Evolutionary conservation across 1,140 invertebrate genomes (phyloP), one percentile per base, ranked within the genome.

Genomic region (Belonocnema kinseyi): DNA sequence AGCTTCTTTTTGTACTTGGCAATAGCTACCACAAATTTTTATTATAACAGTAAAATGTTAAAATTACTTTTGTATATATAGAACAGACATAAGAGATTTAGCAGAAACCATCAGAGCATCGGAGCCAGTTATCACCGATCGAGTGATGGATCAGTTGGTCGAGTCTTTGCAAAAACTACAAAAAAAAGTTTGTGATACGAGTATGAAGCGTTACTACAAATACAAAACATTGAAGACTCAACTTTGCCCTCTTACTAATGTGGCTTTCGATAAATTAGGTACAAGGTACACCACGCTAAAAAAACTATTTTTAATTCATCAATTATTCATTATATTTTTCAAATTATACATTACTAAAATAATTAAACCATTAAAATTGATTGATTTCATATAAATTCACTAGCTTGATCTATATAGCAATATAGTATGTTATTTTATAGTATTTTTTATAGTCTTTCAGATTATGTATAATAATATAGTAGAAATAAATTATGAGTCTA

Each of bases 191-290:
- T 88, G 86, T 16, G 88, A 93, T 54, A 92, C 92, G 0, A 86
- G 90, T 8, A 92, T 92, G 40, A 94, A 95, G 82, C 91, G 93
- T 77, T 95, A 94, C 85, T 94, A 94, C 87, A 93, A 94, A 77
- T 93, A 94, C 87, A 94, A 93, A 85, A 94, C 95, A n/a, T 88
- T 97, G 16, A 92, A 93, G 86, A 94, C 95, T 0, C 96, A 97
- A 89, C 93, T 96, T 26, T 89, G 97, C 61, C 96, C 96, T 13
- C 87, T 97, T 3, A 97, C 96, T 7, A 96, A 96, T 90, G 94
- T 96, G 13, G 93, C 94, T 58, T 95, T 96, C 85, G 88, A 90
- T 88, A 91, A 92, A 89, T 77, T 89, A 88, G 89, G 90, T 88
- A 91, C 90, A 88, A 89, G 88, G 90, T 90, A 89, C 83, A 85